phyloP scores from a whole-genome alignment of 1,140 invertebrate genomes.

The Drosophila suzukii region DNA sequence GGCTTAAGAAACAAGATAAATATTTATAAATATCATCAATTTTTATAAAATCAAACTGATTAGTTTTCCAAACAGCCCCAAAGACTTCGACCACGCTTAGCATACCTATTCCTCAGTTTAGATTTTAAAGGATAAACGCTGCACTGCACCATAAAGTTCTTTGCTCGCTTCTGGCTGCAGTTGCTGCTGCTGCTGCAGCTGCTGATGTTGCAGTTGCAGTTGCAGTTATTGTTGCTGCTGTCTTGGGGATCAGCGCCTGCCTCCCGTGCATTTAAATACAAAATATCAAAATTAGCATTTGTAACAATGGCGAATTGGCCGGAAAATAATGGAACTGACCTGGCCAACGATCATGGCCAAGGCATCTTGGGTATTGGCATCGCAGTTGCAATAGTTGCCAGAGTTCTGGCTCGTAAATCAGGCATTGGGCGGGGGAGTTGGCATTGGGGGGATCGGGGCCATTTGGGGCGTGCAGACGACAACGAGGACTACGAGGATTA shows the following conservation, averaged over 20 bases:
- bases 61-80: background rate
- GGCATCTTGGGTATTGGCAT: conserved; percentile 40
- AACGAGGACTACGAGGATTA: conserved; percentile 33
- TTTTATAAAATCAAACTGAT: background rate
- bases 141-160: conserved; percentile 47
- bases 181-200: conserved; percentile 6
- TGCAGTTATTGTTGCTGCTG: conserved; percentile 30
- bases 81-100: background rate
- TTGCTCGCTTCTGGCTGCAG: conserved; percentile 36
- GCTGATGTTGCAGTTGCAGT: conserved; percentile 23
- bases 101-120: conserved; percentile 26
- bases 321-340: conserved; percentile 80
- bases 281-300: conserved; percentile 83
- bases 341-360: conserved; percentile 71
- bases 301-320: conserved; percentile 82
- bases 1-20: no score
- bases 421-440: conserved; percentile 31
- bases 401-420: conserved; percentile 63
- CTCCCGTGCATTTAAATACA: conserved; percentile 75
- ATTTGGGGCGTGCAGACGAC: conserved; percentile 36
- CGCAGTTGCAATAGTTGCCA: conserved; percentile 8
- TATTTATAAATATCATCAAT: background rate
- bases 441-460: conserved; percentile 3
- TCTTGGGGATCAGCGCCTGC: conserved; percentile 35
- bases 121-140: conserved; percentile 46